Evolutionary conservation across 2,888 invertebrate genomes (phyloP), one percentile per base, ranked within the genome.

Genomic region (Macrophya alboannulata): DNA sequence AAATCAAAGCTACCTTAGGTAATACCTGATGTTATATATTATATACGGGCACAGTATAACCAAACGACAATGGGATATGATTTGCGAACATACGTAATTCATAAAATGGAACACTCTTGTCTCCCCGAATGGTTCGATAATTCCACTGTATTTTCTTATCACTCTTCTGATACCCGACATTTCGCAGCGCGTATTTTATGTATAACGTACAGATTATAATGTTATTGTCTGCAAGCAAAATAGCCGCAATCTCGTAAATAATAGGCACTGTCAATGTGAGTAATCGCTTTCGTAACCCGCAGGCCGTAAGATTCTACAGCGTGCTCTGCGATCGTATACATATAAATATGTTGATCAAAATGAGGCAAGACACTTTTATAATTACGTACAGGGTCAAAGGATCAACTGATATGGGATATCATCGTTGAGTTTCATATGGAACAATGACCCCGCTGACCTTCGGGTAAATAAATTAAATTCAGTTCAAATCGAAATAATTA

Each of bases 351-450:
- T 77, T 51, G 55, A 17, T 48, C 6, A 37, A 77, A 77, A 43
- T 31, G 31, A 25, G 25, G 8, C 77, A 62, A 62, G 12, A 40
- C 62, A 21, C 40, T 17, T 17, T 62, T 83, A 48, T 83, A 48
- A 83, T 83, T 83, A 37, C 68, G 40, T 31, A 10, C 15, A 21
- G 62, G 68, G 83, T 83, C 83, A 31, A 51, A 48, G 68, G 83
- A n/a, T 45, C 83, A 71, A 48, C 37, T 71, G 83, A 83, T 83
- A 83, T 8, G 68, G 48, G 71, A 83, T 55, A 55, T 55, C 55
- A 8, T 51, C 48, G 31, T 48, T 48, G 17, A 71, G 68, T 40
- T 68, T 65, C 83, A 71, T 68, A 62, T 71, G 68, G 48, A 83
- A 83, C 83, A 59, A 48, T 48, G 68, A 83, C 65, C 68, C 48